Percentiles rank a stretch among this genome's conserved stretches.
Conservation (phyloP, 1,140 invertebrate species). For the Ceratina japonica region DNA sequence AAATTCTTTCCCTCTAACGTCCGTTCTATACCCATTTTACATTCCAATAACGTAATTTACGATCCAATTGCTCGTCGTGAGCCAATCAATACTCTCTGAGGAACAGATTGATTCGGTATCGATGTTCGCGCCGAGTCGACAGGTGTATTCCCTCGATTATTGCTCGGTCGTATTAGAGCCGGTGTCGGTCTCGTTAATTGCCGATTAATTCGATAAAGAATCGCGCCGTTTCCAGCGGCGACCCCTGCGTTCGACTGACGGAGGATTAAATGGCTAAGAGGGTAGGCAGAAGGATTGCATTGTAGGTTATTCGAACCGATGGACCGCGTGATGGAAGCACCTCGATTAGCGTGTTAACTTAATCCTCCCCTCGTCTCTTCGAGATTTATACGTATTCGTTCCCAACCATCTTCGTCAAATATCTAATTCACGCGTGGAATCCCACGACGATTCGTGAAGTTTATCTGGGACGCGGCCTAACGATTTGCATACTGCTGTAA, state of each 20-base stretch:
- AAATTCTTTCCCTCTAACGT: no score
- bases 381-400: neutral
- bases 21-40: no score
- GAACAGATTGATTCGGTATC: slow-evolving; percentile 21
- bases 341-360: slow-evolving; percentile 19
- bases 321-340: slow-evolving; percentile 29
- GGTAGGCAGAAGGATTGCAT: neutral
- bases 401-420: neutral
- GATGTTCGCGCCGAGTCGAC: slow-evolving; percentile 7
- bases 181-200: slow-evolving; percentile 14
- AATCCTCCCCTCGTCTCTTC: neutral
- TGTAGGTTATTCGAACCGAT: slow-evolving; percentile 38
- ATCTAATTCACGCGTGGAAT: neutral
- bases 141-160: slow-evolving; percentile 21
- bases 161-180: neutral
- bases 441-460: no score
- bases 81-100: slow-evolving; percentile 33
- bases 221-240: neutral
- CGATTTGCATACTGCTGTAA: neutral
- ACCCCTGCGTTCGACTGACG: slow-evolving; percentile 2
- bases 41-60: no score
- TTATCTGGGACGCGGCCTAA: no score
- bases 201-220: slow-evolving; percentile 23
- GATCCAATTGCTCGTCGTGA: neutral
- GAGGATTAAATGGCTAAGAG: slow-evolving; percentile 26